Evolutionary conservation across 2,113 vertebrate genomes (phyloP), one percentile per base, ranked within the genome.

Genomic region (Rhynchomys soricoides): DNA sequence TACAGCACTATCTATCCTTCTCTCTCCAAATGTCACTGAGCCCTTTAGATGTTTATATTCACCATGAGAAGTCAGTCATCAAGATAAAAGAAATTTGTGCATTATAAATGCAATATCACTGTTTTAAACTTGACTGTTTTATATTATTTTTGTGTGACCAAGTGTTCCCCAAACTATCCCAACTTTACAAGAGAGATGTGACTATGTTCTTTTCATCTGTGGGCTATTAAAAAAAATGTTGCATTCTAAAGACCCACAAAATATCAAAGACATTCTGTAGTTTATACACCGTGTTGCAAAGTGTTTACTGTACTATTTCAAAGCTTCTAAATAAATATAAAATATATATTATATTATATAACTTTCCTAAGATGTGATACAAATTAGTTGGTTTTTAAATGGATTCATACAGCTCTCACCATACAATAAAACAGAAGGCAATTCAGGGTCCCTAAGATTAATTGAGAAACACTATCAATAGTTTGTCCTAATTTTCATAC

Each of bases 221-320:
- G 98, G 98, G 99, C 98, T 98, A 96, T 98, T 55, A 86, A 98
- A 85, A 79, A 99, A 98, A 97, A 98, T 98, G 98, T 99, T 98
- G 98, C 98, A 98, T 98, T 98, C 98, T 96, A 96, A 98, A 98
- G 98, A 98, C 99, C 99, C 98, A 98, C 99, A 98, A 98, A 98
- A 98, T 99, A 99, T 99, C 99, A 99, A 98, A 99, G 99, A 99
- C 98, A 98, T 99, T 99, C 98, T 99, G 99, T 99, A 99, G 99
- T 99, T 99, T 99, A 99, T 99, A 99, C 99, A 99, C 99, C 99
- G 98, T 99, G 99, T 99, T 98, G 99, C 99, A 99, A 89, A 99
- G 99, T 99, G 99, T 99, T 99, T 99, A 99, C 99, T 99, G 99
- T 99, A 99, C 99, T 99, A 99, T 99, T 99, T 99, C 99, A 99